Evolutionary conservation across 2,113 vertebrate species (phyloP).

Genomic region (Elephas maximus): DNA sequence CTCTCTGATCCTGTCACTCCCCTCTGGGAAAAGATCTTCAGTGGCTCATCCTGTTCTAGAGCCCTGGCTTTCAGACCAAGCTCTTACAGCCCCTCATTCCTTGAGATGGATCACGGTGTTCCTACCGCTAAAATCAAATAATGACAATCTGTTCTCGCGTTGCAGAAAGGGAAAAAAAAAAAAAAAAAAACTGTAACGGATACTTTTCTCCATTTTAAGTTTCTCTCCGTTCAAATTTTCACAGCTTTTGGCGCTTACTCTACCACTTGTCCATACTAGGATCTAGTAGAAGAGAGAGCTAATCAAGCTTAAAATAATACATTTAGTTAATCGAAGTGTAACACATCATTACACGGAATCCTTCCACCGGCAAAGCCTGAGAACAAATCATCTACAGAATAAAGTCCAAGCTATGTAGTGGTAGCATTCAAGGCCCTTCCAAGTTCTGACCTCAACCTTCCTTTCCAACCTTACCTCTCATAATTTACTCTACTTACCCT

Average conservation of each 20-base stretch:
- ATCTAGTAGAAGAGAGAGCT: neutral
- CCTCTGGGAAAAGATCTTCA: neutral
- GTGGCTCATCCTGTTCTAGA: neutral
- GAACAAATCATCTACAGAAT: neutral
- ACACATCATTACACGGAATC: neutral
- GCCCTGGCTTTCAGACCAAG: neutral
- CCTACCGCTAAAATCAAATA: neutral
- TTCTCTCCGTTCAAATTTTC: slow-evolving; percentile 8
- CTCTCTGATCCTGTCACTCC: neutral
- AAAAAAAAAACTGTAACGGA: neutral
- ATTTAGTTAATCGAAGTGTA: neutral
- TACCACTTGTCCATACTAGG: neutral
- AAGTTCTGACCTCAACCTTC: neutral
- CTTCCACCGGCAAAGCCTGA: neutral
- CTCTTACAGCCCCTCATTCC: neutral
- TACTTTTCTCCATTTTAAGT: neutral
- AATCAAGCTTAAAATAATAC: neutral
- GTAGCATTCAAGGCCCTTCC: neutral
- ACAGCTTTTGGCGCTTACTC: neutral
- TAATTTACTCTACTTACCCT: neutral
- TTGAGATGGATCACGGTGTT: neutral
- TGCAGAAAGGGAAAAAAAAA: neutral
- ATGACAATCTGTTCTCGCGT: neutral
- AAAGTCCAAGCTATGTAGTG: neutral
- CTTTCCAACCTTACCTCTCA: neutral